Conservation (phyloP, 2,113 vertebrate genomes). For the Aleadryas rufinucha region DNA sequence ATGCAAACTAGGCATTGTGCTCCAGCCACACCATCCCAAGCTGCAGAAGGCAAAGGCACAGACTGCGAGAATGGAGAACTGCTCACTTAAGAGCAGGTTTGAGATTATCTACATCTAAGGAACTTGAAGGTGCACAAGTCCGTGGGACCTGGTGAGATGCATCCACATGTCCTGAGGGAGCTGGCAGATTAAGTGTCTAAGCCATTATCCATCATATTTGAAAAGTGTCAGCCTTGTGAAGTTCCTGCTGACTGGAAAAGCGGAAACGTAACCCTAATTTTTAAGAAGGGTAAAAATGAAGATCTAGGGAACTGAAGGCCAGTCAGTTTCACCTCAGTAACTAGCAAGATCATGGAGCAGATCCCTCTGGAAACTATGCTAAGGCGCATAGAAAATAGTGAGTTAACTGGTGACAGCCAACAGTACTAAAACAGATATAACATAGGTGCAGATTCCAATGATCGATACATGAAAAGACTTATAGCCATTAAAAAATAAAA, state of each 20-base stretch:
- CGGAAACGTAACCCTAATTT: accelerated
- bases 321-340: not conserved
- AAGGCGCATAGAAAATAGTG: not conserved
- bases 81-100: not conserved
- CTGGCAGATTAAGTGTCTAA: not conserved
- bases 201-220: not conserved
- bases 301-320: not conserved
- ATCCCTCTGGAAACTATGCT: not conserved
- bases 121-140: not conserved
- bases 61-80: not conserved
- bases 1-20: not conserved
- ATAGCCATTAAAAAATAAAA: not conserved
- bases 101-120: not conserved
- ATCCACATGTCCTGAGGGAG: not conserved
- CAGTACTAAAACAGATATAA: not conserved
- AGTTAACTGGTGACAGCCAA: not conserved
- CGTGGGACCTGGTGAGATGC: not conserved
- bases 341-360: not conserved
- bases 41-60: not conserved
- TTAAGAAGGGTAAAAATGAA: not conserved
- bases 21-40: not conserved
- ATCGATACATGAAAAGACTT: not conserved
- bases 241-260: not conserved
- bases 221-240: not conserved
- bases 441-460: not conserved